Evolutionary conservation across 2,797 vertebrate species (phyloP).

Genomic region (Ispidina picta): DNA sequence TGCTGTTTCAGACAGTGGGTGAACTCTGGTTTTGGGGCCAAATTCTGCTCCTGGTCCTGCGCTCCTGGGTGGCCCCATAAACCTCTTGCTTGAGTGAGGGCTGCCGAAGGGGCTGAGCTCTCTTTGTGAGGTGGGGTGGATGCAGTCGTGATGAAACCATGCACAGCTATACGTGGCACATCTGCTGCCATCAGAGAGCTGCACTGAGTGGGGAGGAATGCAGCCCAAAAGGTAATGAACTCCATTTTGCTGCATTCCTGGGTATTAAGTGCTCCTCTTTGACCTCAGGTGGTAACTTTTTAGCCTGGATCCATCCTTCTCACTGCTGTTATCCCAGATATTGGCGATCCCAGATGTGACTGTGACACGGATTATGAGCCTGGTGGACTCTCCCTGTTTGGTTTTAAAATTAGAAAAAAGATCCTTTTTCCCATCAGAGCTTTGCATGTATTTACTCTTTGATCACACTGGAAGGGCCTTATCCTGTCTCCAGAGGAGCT

Average conservation of each 20-base stretch:
- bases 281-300: constrained; percentile 10
- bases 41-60: background rate
- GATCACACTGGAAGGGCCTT: constrained; percentile 58
- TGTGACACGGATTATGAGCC: constrained; percentile 9
- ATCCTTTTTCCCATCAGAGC: constrained; percentile 53
- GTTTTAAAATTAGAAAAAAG: constrained; percentile 65
- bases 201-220: background rate
- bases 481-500: constrained; percentile 62
- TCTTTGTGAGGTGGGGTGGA: background rate
- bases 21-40: background rate
- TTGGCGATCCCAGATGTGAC: constrained; percentile 32
- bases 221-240: background rate
- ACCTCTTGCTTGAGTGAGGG: background rate
- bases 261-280: background rate
- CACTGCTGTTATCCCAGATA: background rate
- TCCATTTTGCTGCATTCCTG: background rate
- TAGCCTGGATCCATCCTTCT: background rate
- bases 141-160: background rate
- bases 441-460: constrained; percentile 66
- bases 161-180: background rate
- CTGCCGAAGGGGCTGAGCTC: background rate
- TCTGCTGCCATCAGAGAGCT: background rate
- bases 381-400: constrained; percentile 24
- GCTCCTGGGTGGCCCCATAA: background rate
- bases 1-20: background rate